Base-by-base conservation (phyloP, 2,888 invertebrate genomes). In the Augiades crinisus region DNA sequence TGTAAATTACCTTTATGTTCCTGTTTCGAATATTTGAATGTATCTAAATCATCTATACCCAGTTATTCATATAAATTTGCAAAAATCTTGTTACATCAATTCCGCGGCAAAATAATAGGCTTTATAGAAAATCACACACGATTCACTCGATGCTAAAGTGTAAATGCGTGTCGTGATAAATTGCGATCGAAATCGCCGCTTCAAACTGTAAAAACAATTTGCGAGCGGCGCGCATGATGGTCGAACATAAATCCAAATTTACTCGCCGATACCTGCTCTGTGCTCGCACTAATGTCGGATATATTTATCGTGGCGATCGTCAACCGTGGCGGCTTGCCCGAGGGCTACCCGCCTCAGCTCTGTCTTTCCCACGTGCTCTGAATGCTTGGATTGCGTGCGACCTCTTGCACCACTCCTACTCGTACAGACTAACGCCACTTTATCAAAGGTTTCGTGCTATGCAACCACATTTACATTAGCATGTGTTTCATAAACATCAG, bases 351-450 rank as follows among this genome's bases (percentile, higher is more conserved):
- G 85, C 85, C 86, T 81, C 63, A 66, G 67, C 70, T 67, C 61
- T 63, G 67, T 75, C 77, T 75, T 89, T 89, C 89, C 89, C 89
- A 88, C 89, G 87, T 89, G 89, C 78, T 71, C 81, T 66, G 82
- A 89, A 88, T 88, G 87, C 82, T 83, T 72, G 77, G 78, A 86
- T 89, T 84, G 88, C 89, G 87, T 89, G 89, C 75, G 82, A 84
- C 83, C 84, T 80, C 76, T 72, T 75, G 71, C 67, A 75, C 76
- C 70, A 76, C 73, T 70, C 67, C 67, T 70, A 66, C 66, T 51
- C 60, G 74, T 76, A 75, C 75, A 78, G 61, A 80, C 66, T 65
- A 70, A 67, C 62, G 62, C 59, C 56, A 68, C 72, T 63, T 69
- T 68, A 70, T 71, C 72, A 67, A 63, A 62, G 53, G 53, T 57